Evolutionary conservation across 1,140 invertebrate genomes (phyloP), one percentile per base, ranked within the genome.

Genomic region (Teleopsis dalmanni): DNA sequence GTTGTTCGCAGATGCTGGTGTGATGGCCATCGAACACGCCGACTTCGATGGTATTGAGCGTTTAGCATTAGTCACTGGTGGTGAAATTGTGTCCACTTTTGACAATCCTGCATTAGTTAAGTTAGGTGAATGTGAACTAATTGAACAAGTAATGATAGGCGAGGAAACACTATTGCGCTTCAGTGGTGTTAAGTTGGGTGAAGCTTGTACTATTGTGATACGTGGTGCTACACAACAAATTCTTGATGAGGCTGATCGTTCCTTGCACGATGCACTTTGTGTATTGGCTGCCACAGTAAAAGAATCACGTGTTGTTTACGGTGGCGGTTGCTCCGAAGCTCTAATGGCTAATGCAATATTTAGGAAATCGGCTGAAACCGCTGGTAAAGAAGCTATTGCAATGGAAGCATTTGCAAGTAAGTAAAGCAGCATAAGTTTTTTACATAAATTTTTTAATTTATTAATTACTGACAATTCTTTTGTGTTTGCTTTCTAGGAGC

Each of bases 11-110:
- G 97, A 99, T 80, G 88, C 91, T 52, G 88, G 90, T 49, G 81
- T 99, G 1, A 99, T 99, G 96, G 95, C 96, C 0, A 99, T 99
- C 67, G 97, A 99, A 70, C 97, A 99, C 75, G 96, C 97, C 9
- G 97, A 99, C 72, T 99, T 99, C 72, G 95, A 99, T 75, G 97
- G 97, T 37, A 96, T 99, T 64, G 96, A 99, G 72, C 79, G 95
- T 54, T 75, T 99, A 16, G 94, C 95, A 31, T 79, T 99, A 6
- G 97, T 99, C 2, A 96, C 95, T 58, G 95, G 94, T 50, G 95
- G 93, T 48, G 97, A 99, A 76, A 99, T 99, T 63, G 91, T 92
- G 5, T 99, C 96, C 36, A 99, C 97, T 11, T 99, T 99, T 72
- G 95, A 98, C 67, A 79, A 85, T 54, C 95, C 96, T 3, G 85